Evolutionary conservation across 2,797 vertebrate genomes (phyloP).

Genomic region (Mus spretus): DNA sequence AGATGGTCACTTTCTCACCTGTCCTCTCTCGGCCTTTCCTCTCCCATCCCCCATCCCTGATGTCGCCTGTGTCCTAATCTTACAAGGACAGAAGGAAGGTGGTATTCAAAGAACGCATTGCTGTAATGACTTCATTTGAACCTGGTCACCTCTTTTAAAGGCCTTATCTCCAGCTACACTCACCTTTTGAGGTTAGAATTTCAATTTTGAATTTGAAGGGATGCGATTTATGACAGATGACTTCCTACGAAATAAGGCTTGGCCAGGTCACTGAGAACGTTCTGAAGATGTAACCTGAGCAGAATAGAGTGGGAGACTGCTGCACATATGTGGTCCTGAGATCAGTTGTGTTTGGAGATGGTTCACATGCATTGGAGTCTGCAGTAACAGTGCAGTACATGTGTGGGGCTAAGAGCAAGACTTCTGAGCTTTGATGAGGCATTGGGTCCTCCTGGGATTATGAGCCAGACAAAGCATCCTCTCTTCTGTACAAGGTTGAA

Average conservation of each 20-base stretch:
- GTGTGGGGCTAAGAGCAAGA: not conserved
- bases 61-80: constrained; percentile 45
- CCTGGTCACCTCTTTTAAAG: constrained; percentile 39
- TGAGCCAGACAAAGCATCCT: not conserved
- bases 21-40: constrained; percentile 60
- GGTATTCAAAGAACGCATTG: not conserved
- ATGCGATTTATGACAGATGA: not conserved
- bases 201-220: not conserved
- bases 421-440: not conserved
- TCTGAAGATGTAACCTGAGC: constrained; percentile 4
- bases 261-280: not conserved
- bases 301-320: not conserved
- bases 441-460: not conserved
- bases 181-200: constrained; percentile 46
- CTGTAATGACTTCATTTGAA: constrained; percentile 23
- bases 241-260: constrained; percentile 30
- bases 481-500: constrained; percentile 3
- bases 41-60: not conserved
- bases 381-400: not conserved
- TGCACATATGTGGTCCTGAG: not conserved
- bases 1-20: constrained; percentile 25
- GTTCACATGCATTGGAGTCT: not conserved
- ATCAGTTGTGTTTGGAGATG: not conserved
- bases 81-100: constrained; percentile 38
- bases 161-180: constrained; percentile 25